These are phyloP conservation scores for Periophthalmodon schlosseri DNA, from an alignment of 2,113 vertebrate genomes.

Conservation along the genomic window DNA sequence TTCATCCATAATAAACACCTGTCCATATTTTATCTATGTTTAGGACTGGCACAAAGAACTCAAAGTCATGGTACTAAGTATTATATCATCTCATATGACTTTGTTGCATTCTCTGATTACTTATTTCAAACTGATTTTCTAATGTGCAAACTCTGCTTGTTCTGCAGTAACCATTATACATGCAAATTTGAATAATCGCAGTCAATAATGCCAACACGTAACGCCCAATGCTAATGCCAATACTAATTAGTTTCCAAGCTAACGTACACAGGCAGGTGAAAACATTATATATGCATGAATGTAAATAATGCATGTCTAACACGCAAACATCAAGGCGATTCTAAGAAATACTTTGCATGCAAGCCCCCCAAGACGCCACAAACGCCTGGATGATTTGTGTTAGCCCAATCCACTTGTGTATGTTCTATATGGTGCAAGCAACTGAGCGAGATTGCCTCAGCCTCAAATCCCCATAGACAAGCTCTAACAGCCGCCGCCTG, in stretches of 20 bases:
- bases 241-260: background rate
- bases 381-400: conserved; percentile 21
- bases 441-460: conserved; percentile 48
- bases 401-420: conserved; percentile 27
- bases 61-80: background rate
- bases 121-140: background rate
- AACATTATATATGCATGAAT: background rate
- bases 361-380: conserved; percentile 13
- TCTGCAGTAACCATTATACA: background rate
- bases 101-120: background rate
- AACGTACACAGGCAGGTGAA: background rate
- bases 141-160: no score
- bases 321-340: conserved; percentile 19
- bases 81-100: background rate
- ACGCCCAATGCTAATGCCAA: background rate
- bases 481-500: background rate
- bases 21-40: background rate
- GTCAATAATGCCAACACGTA: background rate
- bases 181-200: background rate
- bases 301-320: conserved; percentile 15
- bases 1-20: background rate
- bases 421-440: conserved; percentile 41
- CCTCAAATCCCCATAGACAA: conserved; percentile 35
- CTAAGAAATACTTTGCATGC: conserved; percentile 18
- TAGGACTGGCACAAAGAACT: background rate